Evolutionary conservation across 2,888 invertebrate genomes (phyloP).

Genomic region (Eupithecia tripunctaria): DNA sequence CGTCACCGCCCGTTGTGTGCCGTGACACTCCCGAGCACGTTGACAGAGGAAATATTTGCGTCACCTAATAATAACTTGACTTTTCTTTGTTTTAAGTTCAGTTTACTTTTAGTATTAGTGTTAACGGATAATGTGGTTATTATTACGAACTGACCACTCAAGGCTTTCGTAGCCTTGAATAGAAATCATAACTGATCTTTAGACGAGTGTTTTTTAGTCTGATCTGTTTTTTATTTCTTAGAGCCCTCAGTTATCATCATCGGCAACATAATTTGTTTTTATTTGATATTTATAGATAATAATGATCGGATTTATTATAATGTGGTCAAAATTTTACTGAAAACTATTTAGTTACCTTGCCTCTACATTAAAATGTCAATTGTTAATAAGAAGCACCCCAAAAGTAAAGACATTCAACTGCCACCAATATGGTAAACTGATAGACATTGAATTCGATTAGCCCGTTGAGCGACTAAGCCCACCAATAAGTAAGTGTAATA

Average conservation of each 20-base stretch:
- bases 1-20: slow-evolving; percentile 59
- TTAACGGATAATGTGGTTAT: neutral
- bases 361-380: neutral
- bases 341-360: neutral
- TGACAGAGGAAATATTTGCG: slow-evolving; percentile 49
- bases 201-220: neutral
- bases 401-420: slow-evolving; percentile 47
- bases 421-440: slow-evolving; percentile 62
- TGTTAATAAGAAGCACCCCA: slow-evolving; percentile 13
- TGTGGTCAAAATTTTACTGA: neutral
- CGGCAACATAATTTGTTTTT: neutral
- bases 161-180: neutral
- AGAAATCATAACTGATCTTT: neutral
- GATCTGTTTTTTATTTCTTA: neutral
- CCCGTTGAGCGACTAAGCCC: slow-evolving; percentile 75
- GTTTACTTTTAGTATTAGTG: slow-evolving; percentile 5
- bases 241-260: neutral
- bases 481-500: slow-evolving; percentile 83
- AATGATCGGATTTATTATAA: neutral
- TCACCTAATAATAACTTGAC: slow-evolving; percentile 36
- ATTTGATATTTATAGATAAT: neutral
- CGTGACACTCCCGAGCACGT: slow-evolving; percentile 50
- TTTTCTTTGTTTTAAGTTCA: slow-evolving; percentile 37
- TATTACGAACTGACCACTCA: neutral
- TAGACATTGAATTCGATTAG: slow-evolving; percentile 79